Conservation (phyloP, 2,113 vertebrate genomes). For the Xenopus borealis region DNA sequence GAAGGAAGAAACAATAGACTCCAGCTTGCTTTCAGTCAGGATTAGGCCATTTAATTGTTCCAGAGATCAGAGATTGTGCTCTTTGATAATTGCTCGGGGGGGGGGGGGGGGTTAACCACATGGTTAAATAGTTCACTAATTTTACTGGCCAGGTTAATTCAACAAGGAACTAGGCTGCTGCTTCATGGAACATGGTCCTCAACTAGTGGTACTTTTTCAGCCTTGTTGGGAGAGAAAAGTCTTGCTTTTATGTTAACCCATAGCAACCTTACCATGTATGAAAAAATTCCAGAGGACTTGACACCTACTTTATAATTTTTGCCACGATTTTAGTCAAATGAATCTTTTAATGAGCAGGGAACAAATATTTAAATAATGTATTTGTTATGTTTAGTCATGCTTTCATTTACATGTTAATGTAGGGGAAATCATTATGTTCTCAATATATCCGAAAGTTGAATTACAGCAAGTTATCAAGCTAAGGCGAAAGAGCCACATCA, state of each 20-base stretch:
- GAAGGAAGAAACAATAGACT: constrained; percentile 48
- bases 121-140: constrained; percentile 17
- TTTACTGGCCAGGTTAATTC: background rate
- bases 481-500: too few relatives aligned
- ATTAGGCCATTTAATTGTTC: constrained; percentile 61
- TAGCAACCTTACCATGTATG: background rate
- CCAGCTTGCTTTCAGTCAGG: constrained; percentile 60
- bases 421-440: too few relatives aligned
- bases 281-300: background rate
- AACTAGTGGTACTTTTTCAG: too few relatives aligned
- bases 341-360: background rate
- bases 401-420: too few relatives aligned
- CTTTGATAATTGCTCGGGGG: constrained; percentile 57
- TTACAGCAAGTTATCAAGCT: too few relatives aligned
- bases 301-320: background rate
- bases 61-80: constrained; percentile 49
- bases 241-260: background rate
- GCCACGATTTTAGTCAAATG: background rate
- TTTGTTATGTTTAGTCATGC: too few relatives aligned
- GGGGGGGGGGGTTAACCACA: too few relatives aligned
- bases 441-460: too few relatives aligned
- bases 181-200: background rate
- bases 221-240: too few relatives aligned
- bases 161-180: background rate
- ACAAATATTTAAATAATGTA: background rate